Base-by-base conservation (phyloP, 2,797 vertebrate genomes). In the Falco peregrinus region DNA sequence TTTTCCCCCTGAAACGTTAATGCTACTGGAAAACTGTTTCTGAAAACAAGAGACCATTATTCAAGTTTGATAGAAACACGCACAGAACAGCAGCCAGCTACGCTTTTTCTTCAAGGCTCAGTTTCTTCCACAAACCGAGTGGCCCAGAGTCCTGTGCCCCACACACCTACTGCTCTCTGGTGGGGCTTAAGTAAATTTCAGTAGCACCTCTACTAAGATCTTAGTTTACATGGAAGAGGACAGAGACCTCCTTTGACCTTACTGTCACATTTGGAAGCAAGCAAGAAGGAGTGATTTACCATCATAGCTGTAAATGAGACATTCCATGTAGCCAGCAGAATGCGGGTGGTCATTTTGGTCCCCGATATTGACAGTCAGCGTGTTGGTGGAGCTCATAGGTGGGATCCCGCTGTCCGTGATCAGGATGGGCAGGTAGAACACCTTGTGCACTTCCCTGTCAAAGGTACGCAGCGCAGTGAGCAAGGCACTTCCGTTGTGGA, bases 331-430 rank as follows among this genome's bases (percentile, higher is more conserved):
- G 87, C 99, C 99, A 26, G 99, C 95, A 24, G 97, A 94, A 96
- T 99, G 99, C 0, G 99, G 98, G 92, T 99, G 99, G 95, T 99
- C 99, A 10, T 99, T 99, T 56, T 97, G 98, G 97, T 99, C 99
- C 4, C 99, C 99, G 0, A 99, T 98, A 71, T 98, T 95, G 20
- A 99, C 97, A 0, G 98, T 99, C 68, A 99, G 96, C 0, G 98
- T 99, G 96, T 96, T 97, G 86, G 99, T 99, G 92, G 98, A 98
- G 96, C 98, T 99, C 98, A 98, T 98, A 7, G 98, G 98, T 0
- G 99, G 99, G 82, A 95, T 97, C 29, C 99, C 99, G 0, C 98
- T 99, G 97, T 99, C 99, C 4, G 98, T 98, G 98, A 99, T 99
- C 80, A 99, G 95, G 65, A 99, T 96, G 10, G 98, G 98, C 82